phyloP scores from a whole-genome alignment of 2,888 invertebrate species.

The Cyaniris semiargus region DNA sequence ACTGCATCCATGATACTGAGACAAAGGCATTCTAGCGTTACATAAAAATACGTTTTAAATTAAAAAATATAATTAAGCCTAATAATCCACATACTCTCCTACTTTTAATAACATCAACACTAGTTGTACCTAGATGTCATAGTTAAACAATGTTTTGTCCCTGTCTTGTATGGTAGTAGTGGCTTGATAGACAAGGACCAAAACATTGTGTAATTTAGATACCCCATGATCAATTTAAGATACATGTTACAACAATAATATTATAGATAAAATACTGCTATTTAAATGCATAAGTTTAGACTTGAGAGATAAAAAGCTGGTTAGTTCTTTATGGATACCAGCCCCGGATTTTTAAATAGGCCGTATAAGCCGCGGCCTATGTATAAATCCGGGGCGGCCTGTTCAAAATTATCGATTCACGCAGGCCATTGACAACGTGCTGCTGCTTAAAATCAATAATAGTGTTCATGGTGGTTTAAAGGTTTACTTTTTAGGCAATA shows the following conservation, averaged over 20 bases:
- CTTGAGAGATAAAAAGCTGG: no score
- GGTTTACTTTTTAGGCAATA: neutral
- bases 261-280: constrained; percentile 4
- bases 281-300: neutral
- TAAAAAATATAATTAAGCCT: neutral
- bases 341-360: no score
- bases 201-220: neutral
- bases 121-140: neutral
- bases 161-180: neutral
- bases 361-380: no score
- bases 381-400: no score
- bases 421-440: no score
- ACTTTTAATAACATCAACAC: no score
- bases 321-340: no score
- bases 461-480: neutral
- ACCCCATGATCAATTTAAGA: no score
- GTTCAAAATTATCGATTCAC: no score
- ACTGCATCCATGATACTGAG: no score
- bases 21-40: neutral
- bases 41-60: neutral
- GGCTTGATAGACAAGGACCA: neutral
- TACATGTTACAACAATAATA: no score
- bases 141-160: neutral
- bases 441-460: neutral
- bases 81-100: no score